Evolutionary conservation across 2,113 vertebrate species (phyloP).

Genomic region (Callorhinus ursinus): DNA sequence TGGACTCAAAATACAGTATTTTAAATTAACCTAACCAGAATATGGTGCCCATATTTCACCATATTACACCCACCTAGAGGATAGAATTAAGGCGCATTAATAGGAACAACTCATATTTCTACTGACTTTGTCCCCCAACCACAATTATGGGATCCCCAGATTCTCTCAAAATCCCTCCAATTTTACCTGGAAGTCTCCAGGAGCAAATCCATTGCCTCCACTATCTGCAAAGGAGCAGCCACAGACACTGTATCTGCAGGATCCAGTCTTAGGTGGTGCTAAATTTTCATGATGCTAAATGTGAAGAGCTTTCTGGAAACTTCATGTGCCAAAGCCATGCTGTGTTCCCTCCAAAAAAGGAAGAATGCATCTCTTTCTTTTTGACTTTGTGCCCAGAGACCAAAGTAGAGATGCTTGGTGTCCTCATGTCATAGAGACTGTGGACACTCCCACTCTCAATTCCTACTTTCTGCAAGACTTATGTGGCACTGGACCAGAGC

Average conservation of each 20-base stretch:
- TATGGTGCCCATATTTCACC: neutral
- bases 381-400: neutral
- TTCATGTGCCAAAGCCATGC: neutral
- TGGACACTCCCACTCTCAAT: neutral
- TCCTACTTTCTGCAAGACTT: neutral
- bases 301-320: neutral
- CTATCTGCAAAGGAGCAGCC: neutral
- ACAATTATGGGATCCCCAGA: neutral
- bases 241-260: neutral
- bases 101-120: neutral
- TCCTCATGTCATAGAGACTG: neutral
- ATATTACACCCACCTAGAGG: neutral
- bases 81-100: neutral
- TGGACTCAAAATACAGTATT: conserved; percentile 31
- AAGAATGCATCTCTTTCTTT: neutral
- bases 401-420: neutral
- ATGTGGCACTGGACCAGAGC: neutral
- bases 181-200: neutral
- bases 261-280: neutral
- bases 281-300: neutral
- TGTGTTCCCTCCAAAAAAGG: neutral
- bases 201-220: neutral
- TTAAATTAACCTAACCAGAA: conserved; percentile 46
- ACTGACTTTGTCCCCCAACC: neutral
- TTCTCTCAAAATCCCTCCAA: neutral